Base-by-base conservation (phyloP, 1,140 invertebrate genomes). In the Batillaria attramentaria region DNA sequence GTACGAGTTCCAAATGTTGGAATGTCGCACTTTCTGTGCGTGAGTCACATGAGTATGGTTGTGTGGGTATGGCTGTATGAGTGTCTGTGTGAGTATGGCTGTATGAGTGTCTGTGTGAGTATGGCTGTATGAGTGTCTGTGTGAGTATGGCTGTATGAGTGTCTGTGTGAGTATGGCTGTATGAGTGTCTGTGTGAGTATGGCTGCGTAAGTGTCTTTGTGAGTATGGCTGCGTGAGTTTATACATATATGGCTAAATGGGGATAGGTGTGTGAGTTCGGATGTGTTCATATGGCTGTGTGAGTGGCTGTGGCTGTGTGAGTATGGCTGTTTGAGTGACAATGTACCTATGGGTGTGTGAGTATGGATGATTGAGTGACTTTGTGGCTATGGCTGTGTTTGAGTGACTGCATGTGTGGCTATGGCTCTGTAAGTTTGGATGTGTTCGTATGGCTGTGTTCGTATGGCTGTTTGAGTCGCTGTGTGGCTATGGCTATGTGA, bases 401-500 rank as follows among this genome's bases (percentile, higher is more conserved):
- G 69, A 37, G 28, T 72, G 69, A 10, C 20, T 72, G 69, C 16
- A 37, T 72, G 69, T 37, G 69, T 50, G 46, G 10, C 10, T 50
- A 24, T 50, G 46, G 10, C 10, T 50, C 10, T 50, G 46, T 72
- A 37, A 10, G 69, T 37, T 20, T 72, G 69, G 20, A 16, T 33
- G 69, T 72, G 69, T 72, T 6, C 39, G 69, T 37, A 37, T 37
- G 39, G 20, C 5, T 72, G 39, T 37, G 69, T 72, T 20, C 37
- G 69, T 72, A 37, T 72, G 31, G 20, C 6, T 16, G 69, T 72
- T 20, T 37, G 69, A 18, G 69, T 37, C 20, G 20, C 20, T 41
- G 69, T 41, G 69, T 37, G 69, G 20, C 20, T 10, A 37, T 72
- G 69, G 16, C 20, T 37, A 37, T 72, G 69, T 72, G 69, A 10